Conservation (phyloP, 1,140 invertebrate species). For the Pygmarrhopalites habei region DNA sequence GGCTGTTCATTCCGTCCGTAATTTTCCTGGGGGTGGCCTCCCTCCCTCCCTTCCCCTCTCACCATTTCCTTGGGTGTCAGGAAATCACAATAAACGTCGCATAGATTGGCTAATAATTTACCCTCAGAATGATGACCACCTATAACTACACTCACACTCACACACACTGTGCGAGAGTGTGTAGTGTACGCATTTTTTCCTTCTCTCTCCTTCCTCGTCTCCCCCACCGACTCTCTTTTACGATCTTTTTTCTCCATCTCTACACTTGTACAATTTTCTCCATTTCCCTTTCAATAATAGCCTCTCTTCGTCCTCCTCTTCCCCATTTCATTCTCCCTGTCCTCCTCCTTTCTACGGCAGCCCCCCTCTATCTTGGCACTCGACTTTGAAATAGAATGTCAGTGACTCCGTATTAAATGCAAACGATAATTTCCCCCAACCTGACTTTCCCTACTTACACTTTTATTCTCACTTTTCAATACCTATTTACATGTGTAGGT, state of each 20-base stretch:
- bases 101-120: constrained; percentile 38
- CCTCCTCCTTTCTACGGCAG: neutral
- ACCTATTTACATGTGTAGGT: too few species aligned
- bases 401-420: too few species aligned
- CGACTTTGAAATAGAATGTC: too few species aligned
- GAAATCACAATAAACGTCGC: constrained; percentile 40
- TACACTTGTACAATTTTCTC: neutral
- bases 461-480: too few species aligned
- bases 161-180: too few species aligned
- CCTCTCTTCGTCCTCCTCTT: neutral
- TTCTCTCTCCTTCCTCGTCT: constrained; percentile 18
- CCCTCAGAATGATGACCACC: constrained; percentile 32
- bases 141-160: constrained; percentile 4
- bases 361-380: too few species aligned
- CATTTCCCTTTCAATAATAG: neutral
- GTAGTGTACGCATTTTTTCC: neutral
- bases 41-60: too few species aligned
- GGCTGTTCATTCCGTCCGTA: too few species aligned
- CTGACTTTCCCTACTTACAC: too few species aligned
- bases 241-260: neutral
- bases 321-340: neutral
- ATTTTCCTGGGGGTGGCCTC: constrained; percentile 27
- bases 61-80: constrained; percentile 39
- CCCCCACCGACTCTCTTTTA: constrained; percentile 6
- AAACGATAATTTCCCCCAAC: too few species aligned